Evolutionary conservation across 2,113 vertebrate genomes (phyloP), one percentile per base, ranked within the genome.

Genomic region (Xerus inauris): DNA sequence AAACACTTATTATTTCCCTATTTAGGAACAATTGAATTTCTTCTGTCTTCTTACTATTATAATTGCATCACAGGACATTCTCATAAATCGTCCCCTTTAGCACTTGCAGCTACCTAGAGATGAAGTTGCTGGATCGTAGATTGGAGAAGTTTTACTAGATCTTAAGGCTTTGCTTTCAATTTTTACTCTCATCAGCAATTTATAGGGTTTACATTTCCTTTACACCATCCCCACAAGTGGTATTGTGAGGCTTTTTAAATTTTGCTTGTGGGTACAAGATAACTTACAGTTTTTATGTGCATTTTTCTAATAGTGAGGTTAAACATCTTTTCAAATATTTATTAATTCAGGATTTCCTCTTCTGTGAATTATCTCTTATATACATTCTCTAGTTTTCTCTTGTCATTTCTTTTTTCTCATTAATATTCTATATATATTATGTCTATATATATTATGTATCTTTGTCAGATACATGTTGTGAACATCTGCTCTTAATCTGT

Each of bases 371-470:
- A 38, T 57, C 45, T 54, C 57, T 89, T n/a, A 72, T 49, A 47
- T 24, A 22, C 1, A 47, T 69, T 62, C 14, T 51, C 40, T 13
- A 2, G 22, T 26, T 89, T 75, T 83, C 64, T 90, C 28, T 40
- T 49, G 51, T 90, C 35, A 8, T 45, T 82, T 69, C 42, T 62
- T 94, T 93, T 89, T 90, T 84, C 30, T 92, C 62, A 40, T 49
- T 76, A n/a, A 11, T 80, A 14, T 54, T 38, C n/a, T 65, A 11
- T 54, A 13, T 49, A 13, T 94, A 51, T 77, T 73, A 20, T 71
- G 45, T 38, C n/a, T 65, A 11, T 54, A 13, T 49, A 13, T 94
- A 51, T 77, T 73, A 20, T 71, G 45, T n/a, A n/a, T 57, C 26
- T 57, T 86, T 77, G 24, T 71, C 49, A 62, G 51, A 77, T 77